These are phyloP conservation scores for Meda fulgida DNA, from an alignment of 2,797 vertebrate species.

Conservation along the genomic window DNA sequence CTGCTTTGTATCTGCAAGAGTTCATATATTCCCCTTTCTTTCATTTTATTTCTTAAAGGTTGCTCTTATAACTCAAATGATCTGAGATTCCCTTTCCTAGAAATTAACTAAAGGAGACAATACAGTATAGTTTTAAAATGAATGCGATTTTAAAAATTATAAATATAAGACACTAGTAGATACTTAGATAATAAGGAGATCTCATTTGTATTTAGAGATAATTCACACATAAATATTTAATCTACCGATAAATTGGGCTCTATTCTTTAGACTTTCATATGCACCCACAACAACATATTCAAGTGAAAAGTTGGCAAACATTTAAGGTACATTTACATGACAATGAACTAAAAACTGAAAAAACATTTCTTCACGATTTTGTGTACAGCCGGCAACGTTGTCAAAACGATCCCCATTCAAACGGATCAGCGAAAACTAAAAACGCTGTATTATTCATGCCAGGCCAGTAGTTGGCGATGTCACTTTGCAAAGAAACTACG, in stretches of 20 bases:
- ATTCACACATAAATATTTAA: neutral
- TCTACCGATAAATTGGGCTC: neutral
- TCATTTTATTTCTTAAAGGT: neutral
- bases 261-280: neutral
- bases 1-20: constrained; percentile 66
- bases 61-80: neutral
- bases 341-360: neutral
- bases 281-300: neutral
- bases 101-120: neutral
- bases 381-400: neutral
- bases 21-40: constrained; percentile 38
- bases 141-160: neutral
- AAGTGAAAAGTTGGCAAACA: neutral
- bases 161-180: neutral
- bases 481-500: neutral
- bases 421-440: neutral
- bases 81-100: neutral
- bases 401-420: neutral
- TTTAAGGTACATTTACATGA: neutral
- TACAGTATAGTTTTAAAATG: neutral
- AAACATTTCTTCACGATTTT: neutral
- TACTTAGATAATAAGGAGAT: neutral
- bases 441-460: neutral
- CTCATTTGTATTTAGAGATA: neutral
- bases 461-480: neutral